These are phyloP conservation scores for Zosterops japonicus DNA, from an alignment of 2,113 vertebrate genomes.

Conservation along the genomic window DNA sequence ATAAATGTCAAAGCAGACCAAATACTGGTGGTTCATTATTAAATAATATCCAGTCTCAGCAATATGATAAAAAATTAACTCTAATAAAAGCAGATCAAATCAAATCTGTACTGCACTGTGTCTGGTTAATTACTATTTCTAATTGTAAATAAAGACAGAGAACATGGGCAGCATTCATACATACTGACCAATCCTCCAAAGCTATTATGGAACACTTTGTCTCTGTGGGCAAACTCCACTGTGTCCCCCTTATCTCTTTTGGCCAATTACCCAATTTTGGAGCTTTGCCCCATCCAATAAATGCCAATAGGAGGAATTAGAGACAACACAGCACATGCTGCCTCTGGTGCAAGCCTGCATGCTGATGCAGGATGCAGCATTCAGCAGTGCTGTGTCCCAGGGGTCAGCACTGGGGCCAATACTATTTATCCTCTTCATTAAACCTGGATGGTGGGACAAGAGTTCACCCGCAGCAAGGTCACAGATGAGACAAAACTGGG, in stretches of 20 bases:
- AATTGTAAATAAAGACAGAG: not conserved
- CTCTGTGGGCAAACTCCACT: not conserved
- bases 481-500: constrained; percentile 11
- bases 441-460: constrained; percentile 12
- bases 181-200: not conserved
- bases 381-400: not conserved
- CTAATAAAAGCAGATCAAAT: not conserved
- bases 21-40: not conserved
- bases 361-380: not conserved
- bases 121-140: not conserved
- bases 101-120: not conserved
- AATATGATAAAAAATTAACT: not conserved
- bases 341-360: not conserved
- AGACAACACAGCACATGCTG: not conserved
- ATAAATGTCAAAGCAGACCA: not conserved
- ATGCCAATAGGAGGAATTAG: not conserved
- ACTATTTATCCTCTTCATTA: constrained; percentile 30
- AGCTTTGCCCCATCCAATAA: not conserved
- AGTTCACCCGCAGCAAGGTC: not conserved
- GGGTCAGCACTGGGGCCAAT: not conserved
- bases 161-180: not conserved
- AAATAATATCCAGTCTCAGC: not conserved
- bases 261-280: not conserved
- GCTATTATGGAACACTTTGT: not conserved
- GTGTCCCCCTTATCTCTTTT: not conserved